Base-by-base conservation (phyloP, 2,888 invertebrate genomes). In the Gymnoscelis rufifasciata region DNA sequence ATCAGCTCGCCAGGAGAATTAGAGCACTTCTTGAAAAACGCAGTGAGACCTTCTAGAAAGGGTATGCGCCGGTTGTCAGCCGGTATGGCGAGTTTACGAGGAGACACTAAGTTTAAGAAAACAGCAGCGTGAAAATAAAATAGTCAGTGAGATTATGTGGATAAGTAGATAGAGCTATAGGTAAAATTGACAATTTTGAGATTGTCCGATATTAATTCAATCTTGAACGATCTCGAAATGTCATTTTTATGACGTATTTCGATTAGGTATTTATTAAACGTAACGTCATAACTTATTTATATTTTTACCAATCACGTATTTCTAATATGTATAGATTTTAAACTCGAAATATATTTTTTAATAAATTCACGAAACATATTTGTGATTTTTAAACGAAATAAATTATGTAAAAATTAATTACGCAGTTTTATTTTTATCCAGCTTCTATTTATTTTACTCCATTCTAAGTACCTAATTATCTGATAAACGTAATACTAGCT, bases 161-260 rank as follows among this genome's bases (percentile, higher is more conserved):
- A 15, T 40, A 42, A 37, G 44, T 51, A 44, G 31, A 31, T 47
- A 27, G 43, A 47, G 36, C 45, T 47, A 35, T 24, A 3, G 30
- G 26, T 31, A 42, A 47, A 45, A 33, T 14, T 13, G 43, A 52
- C 15, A 43, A 52, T 87, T 84, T 87, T 83, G 88, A 71, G 76
- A 76, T 68, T 78, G 83, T 80, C 88, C 64, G 86, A 88, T 79
- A 19, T 68, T 52, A 31, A 57, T 55, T 19, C 3, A 19, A 58
- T 74, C 88, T 88, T 86, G 81, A 86, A 87, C 86, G 81, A 65
- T 82, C 71, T 78, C 88, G 80, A 78, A 81, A 80, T 83, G 74
- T 60, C 42, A 52, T 15, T 19, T 3, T 38, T 58, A 59, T 66
- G 69, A 71, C 66, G 64, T 66, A 55, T 43, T 47, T 51, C 44